Percentiles rank a stretch among this genome's conserved stretches.
phyloP scores from a whole-genome alignment of 2,797 vertebrate genomes.

The Vultur gryphus region DNA sequence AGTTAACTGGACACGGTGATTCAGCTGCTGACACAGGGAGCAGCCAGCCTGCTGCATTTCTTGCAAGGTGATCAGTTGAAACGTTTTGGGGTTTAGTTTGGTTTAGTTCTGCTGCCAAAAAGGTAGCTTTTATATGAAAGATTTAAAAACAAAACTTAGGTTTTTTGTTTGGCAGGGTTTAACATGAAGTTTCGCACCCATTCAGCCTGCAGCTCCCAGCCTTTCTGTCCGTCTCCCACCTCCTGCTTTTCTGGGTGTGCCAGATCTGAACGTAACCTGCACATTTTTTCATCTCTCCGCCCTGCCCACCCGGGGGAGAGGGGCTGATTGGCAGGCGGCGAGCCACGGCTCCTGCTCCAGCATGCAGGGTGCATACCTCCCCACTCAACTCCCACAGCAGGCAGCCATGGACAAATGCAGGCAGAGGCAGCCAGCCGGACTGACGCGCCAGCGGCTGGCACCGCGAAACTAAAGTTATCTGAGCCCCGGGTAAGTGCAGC shows the following conservation, averaged over 20 bases:
- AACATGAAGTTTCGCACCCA: not conserved
- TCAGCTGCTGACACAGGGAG: not conserved
- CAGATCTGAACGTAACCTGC: conserved; percentile 67
- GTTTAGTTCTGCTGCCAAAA: not conserved
- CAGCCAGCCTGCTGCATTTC: not conserved
- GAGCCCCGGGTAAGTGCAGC: not conserved
- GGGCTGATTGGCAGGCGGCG: conserved; percentile 59
- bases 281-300: not conserved
- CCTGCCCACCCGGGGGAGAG: conserved; percentile 61
- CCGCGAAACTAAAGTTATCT: not conserved
- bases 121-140: not conserved
- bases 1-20: not conserved
- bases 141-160: not conserved
- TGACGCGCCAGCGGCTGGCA: not conserved
- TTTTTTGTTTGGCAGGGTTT: not conserved
- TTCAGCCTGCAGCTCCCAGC: not conserved
- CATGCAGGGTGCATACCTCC: conserved; percentile 38
- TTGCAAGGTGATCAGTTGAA: conserved; percentile 15
- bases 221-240: not conserved
- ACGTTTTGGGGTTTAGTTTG: not conserved
- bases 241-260: conserved; percentile 51
- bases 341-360: conserved; percentile 35
- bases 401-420: not conserved
- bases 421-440: not conserved
- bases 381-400: not conserved